Evolutionary conservation across 2,797 vertebrate genomes (phyloP), one percentile per base, ranked within the genome.

Genomic region (Diceros bicornis): DNA sequence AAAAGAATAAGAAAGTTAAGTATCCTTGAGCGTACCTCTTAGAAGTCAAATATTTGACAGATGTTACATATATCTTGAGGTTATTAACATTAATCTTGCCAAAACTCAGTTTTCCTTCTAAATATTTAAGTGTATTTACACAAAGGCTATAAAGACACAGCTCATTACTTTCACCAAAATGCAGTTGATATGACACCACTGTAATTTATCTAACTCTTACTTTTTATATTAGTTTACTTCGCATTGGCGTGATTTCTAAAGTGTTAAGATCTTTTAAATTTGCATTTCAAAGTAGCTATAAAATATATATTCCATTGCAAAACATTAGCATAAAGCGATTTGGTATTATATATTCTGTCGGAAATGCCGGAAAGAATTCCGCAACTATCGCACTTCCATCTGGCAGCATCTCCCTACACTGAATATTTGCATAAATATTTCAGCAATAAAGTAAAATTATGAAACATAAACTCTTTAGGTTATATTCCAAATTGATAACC

Each of bases 391-490:
- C 98, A 97, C 98, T 99, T 98, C 98, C 98, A 99, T 99, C 98
- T 99, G 98, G 98, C 97, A 98, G 98, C 95, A 97, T 98, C 98
- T 98, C 98, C 97, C 97, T 97, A 96, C 97, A 96, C 97, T 94
- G 98, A 98, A 98, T 97, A 98, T 99, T 98, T 99, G 98, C 98
- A 99, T 99, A 98, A 99, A 98, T 99, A 98, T 99, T 98, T 98
- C 98, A 74, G 91, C 98, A 98, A 98, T 98, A 98, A 98, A 99
- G 97, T 97, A 97, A 98, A 98, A 98, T 97, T 97, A 98, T 98
- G 97, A 98, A 98, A 98, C 97, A 97, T 98, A 98, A 99, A 98
- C 98, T 97, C 98, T 98, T 98, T 98, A 97, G 84, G 79, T 98
- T 98, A 98, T 98, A 98, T 98, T 98, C 97, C 98, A 99, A 97